These are phyloP conservation scores for Rhopalosiphum padi DNA, from an alignment of 1,140 invertebrate species.

Conservation along the genomic window DNA sequence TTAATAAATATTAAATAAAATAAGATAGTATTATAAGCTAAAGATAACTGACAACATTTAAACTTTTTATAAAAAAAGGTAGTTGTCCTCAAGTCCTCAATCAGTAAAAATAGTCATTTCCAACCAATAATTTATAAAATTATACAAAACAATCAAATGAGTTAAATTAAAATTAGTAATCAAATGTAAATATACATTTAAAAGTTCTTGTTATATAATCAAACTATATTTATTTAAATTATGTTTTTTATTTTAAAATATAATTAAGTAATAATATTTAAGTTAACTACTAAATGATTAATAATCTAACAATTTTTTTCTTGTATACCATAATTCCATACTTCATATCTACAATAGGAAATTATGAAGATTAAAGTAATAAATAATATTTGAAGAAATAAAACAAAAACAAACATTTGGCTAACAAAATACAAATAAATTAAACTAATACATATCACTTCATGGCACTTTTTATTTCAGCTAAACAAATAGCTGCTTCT, in stretches of 20 bases:
- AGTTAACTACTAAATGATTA: background rate
- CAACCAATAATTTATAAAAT: background rate
- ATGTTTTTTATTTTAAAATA: background rate
- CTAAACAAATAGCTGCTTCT: slow-evolving; percentile 73
- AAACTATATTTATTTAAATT: background rate
- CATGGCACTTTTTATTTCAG: slow-evolving; percentile 61
- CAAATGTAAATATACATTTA: background rate
- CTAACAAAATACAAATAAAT: background rate
- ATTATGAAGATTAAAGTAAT: background rate
- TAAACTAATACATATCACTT: background rate
- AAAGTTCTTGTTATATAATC: background rate
- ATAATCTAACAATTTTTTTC: background rate
- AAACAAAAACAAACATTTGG: background rate
- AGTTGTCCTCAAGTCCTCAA: background rate
- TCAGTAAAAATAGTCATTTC: background rate
- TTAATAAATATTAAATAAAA: background rate
- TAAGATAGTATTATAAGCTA: background rate
- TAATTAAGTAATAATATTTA: no score
- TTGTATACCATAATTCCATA: background rate
- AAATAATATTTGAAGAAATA: background rate
- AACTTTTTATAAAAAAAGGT: background rate
- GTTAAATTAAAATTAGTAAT: background rate
- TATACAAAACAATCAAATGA: background rate
- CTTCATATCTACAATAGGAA: background rate
- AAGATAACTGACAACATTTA: background rate